Evolutionary conservation across 2,113 vertebrate genomes (phyloP).

Genomic region (Amblyornis subalaris): DNA sequence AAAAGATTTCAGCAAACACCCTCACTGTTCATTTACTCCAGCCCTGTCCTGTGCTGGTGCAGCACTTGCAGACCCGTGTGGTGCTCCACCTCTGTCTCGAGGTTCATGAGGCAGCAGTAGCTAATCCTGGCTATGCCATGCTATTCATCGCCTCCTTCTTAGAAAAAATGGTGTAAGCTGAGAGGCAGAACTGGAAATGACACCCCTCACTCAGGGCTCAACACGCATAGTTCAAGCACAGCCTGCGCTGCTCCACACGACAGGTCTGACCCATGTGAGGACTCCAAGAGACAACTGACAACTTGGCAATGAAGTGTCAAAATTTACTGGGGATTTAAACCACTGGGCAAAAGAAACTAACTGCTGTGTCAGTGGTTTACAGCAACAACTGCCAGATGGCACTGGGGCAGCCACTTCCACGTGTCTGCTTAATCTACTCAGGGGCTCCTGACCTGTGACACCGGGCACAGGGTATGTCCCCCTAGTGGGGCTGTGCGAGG

Average conservation of each 20-base stretch:
- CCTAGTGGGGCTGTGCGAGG: rapidly evolving
- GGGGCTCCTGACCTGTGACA: neutral
- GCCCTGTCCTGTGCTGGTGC: neutral
- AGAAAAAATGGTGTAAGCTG: neutral
- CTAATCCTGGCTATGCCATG: neutral
- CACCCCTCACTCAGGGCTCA: neutral
- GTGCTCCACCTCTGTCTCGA: neutral
- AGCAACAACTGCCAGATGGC: neutral
- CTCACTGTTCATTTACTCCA: neutral
- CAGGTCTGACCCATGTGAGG: neutral
- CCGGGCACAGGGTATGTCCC: rapidly evolving
- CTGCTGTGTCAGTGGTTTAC: neutral
- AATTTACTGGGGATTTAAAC: neutral
- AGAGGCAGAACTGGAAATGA: neutral
- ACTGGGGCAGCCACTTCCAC: neutral
- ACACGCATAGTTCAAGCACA: rapidly evolving
- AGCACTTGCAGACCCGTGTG: neutral
- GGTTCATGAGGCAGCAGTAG: rapidly evolving
- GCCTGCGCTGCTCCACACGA: rapidly evolving
- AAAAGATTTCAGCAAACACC: neutral
- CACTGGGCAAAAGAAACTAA: neutral
- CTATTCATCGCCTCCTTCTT: neutral
- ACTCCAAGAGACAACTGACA: neutral
- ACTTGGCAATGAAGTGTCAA: neutral
- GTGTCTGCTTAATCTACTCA: rapidly evolving